Conservation (phyloP, 2,113 vertebrate genomes). For the Carettochelys insculpta region DNA sequence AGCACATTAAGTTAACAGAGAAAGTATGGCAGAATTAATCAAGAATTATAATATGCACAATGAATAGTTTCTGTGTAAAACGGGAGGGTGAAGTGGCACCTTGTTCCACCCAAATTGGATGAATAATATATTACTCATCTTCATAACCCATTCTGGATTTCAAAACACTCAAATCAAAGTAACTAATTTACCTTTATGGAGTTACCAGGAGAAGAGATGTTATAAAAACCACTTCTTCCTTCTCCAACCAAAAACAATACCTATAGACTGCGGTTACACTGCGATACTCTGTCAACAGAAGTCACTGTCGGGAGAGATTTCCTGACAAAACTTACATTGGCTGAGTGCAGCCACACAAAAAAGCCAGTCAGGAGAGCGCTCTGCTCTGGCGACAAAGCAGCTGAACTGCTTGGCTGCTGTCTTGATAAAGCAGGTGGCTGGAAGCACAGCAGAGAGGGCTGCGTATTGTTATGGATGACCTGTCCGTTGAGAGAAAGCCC, state of each 20-base stretch:
- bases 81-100: slow-evolving; percentile 21
- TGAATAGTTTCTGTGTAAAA: slow-evolving; percentile 25
- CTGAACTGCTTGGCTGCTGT: too few relatives aligned
- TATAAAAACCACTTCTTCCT: not conserved
- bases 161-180: slow-evolving; percentile 30
- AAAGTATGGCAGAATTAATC: slow-evolving; percentile 33
- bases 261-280: too few relatives aligned
- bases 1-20: slow-evolving; percentile 10
- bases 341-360: too few relatives aligned
- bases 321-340: too few relatives aligned
- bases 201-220: slow-evolving; percentile 25
- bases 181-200: slow-evolving; percentile 32
- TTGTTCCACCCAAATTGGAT: slow-evolving; percentile 44
- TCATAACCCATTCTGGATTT: slow-evolving; percentile 35
- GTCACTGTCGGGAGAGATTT: too few relatives aligned
- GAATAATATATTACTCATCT: slow-evolving; percentile 40
- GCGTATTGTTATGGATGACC: too few relatives aligned
- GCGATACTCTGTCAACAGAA: too few relatives aligned
- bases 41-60: not conserved
- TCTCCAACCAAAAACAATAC: not conserved
- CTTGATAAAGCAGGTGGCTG: too few relatives aligned
- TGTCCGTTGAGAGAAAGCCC: too few relatives aligned
- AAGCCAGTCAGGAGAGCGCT: too few relatives aligned
- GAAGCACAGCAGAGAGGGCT: too few relatives aligned
- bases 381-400: too few relatives aligned